These are phyloP conservation scores for Mustela erminea DNA, from an alignment of 2,797 vertebrate genomes.

Conservation along the genomic window DNA sequence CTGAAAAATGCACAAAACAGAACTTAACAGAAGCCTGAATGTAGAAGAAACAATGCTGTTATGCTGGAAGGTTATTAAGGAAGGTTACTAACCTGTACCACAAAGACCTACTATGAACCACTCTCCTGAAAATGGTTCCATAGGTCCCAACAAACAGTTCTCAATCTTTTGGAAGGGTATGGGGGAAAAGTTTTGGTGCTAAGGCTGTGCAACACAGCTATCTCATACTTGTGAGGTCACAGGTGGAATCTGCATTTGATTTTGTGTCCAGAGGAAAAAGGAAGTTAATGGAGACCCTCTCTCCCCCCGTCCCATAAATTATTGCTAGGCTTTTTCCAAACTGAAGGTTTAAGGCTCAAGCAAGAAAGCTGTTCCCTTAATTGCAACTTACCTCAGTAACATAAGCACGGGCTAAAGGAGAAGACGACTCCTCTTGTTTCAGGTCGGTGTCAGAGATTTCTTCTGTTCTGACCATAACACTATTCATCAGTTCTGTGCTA, in stretches of 20 bases:
- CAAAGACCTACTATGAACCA: not conserved
- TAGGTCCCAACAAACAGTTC: not conserved
- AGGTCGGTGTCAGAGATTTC: slow-evolving; percentile 83
- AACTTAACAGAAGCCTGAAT: not conserved
- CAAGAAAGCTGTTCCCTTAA: not conserved
- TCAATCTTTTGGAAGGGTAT: not conserved
- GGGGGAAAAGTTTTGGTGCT: not conserved
- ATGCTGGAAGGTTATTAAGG: not conserved
- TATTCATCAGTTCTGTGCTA: slow-evolving; percentile 87
- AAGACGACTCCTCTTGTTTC: slow-evolving; percentile 88
- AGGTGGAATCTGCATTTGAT: not conserved
- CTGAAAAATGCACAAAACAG: slow-evolving; percentile 24
- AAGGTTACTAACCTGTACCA: not conserved
- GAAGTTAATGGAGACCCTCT: not conserved
- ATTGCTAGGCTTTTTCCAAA: not conserved
- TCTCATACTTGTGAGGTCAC: not conserved
- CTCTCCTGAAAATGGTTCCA: not conserved
- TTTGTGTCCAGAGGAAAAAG: not conserved
- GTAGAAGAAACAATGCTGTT: not conserved
- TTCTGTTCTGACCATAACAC: slow-evolving; percentile 88
- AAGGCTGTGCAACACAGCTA: not conserved
- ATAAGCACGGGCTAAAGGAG: slow-evolving; percentile 88
- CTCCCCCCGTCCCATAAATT: not conserved
- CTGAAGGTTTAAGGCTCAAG: not conserved
- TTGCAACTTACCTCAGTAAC: slow-evolving; percentile 90